Conservation (phyloP, 2,113 vertebrate species). For the Channa maculata region DNA sequence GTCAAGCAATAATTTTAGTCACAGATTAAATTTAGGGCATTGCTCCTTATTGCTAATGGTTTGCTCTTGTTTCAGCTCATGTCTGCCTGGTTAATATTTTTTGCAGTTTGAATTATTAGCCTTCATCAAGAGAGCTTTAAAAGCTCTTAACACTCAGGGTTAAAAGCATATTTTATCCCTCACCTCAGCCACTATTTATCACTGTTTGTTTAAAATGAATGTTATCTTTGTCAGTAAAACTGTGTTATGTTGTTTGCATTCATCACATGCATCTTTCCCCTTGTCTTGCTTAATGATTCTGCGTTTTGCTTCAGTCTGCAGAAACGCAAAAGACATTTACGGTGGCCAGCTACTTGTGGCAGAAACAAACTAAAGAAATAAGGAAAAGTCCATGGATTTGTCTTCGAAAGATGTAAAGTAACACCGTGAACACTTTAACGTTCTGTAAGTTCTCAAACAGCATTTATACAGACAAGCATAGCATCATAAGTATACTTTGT, state of each 20-base stretch:
- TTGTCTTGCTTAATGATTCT: neutral
- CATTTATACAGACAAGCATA: constrained; percentile 8
- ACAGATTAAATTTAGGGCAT: constrained; percentile 7
- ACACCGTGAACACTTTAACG: neutral
- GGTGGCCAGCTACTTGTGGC: neutral
- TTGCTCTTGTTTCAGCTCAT: neutral
- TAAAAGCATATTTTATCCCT: too few relatives aligned
- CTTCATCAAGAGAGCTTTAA: too few relatives aligned
- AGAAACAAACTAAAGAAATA: neutral
- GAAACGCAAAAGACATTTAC: neutral
- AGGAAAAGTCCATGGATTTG: neutral
- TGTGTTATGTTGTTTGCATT: too few relatives aligned
- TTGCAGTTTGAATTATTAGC: too few relatives aligned
- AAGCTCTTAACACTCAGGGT: too few relatives aligned
- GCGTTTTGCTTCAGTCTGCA: neutral
- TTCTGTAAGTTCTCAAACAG: neutral
- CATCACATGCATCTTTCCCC: neutral
- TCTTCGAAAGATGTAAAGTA: neutral
- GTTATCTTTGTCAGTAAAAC: too few relatives aligned
- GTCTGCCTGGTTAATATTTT: too few relatives aligned
- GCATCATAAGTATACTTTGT: neutral
- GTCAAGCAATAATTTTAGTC: neutral
- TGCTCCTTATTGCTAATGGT: constrained; percentile 1
- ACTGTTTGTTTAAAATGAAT: too few relatives aligned
- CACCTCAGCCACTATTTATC: too few relatives aligned